Conservation (phyloP, 2,797 vertebrate species). For the Spea hammondii region DNA sequence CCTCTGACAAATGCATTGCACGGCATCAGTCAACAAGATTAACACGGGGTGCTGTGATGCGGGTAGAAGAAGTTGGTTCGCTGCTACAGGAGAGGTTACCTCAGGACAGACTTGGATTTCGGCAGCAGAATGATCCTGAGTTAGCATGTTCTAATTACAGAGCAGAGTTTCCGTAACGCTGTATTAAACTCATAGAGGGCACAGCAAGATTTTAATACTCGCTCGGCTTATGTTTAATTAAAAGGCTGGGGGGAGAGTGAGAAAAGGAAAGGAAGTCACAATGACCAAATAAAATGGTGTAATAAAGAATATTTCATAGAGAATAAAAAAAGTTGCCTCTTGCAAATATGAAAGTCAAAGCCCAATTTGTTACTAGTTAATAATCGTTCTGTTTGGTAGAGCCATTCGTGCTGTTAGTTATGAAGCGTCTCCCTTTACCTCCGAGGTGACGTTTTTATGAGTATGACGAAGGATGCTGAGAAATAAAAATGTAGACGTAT, state of each 20-base stretch:
- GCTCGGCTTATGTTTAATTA: conserved; percentile 43
- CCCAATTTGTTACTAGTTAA: too few relatives aligned
- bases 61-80: background rate
- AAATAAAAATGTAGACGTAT: background rate
- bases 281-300: background rate
- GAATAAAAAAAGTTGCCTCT: background rate
- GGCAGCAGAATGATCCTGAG: conserved; percentile 12
- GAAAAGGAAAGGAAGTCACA: conserved; percentile 16
- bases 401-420: too few relatives aligned
- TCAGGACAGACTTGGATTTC: conserved; percentile 34
- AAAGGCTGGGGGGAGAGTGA: conserved; percentile 17
- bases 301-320: background rate
- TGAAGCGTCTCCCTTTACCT: too few relatives aligned
- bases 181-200: conserved; percentile 31
- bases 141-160: conserved; percentile 32
- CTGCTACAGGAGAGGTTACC: conserved; percentile 22
- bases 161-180: conserved; percentile 26
- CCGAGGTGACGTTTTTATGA: too few relatives aligned
- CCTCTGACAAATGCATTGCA: too few relatives aligned
- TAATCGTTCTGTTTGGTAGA: too few relatives aligned
- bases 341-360: too few relatives aligned
- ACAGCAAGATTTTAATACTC: conserved; percentile 43
- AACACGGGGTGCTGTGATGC: too few relatives aligned
- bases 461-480: too few relatives aligned
- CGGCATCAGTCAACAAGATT: too few relatives aligned